Conservation (phyloP, 2,797 vertebrate species). For the Cichlasoma orientale region DNA sequence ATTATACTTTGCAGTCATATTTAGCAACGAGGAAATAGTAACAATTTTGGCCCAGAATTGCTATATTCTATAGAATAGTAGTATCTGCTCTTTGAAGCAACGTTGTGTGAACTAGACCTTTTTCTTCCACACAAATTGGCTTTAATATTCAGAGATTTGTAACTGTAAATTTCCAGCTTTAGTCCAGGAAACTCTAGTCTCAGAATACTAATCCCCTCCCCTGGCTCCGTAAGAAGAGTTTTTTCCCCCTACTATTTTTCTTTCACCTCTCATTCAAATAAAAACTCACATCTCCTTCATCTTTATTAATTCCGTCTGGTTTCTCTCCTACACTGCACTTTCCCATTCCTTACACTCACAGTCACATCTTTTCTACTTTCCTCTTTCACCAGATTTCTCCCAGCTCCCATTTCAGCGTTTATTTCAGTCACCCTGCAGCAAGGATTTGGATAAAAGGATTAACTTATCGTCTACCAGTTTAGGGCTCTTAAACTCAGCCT, state of each 20-base stretch:
- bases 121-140: background rate
- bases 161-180: background rate
- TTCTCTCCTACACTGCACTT: background rate
- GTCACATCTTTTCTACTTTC: constrained; percentile 12
- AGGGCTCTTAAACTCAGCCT: constrained; percentile 59
- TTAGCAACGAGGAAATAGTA: background rate
- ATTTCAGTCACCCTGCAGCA: constrained; percentile 52
- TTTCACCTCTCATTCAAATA: constrained; percentile 11
- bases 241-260: background rate
- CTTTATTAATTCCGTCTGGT: constrained; percentile 15
- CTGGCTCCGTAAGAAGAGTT: background rate
- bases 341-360: background rate
- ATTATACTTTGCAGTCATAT: background rate
- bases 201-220: background rate
- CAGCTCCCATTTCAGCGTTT: constrained; percentile 35
- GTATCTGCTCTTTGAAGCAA: background rate
- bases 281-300: constrained; percentile 10
- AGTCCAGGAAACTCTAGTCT: background rate
- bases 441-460: constrained; percentile 67
- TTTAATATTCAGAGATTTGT: background rate
- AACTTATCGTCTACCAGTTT: constrained; percentile 60
- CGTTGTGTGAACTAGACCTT: too few relatives aligned
- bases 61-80: background rate
- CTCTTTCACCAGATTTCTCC: constrained; percentile 32
- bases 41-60: background rate